Percentiles rank a stretch among this genome's conserved stretches.
Conservation (phyloP, 2,113 vertebrate species). For the Seriola dumerili region DNA sequence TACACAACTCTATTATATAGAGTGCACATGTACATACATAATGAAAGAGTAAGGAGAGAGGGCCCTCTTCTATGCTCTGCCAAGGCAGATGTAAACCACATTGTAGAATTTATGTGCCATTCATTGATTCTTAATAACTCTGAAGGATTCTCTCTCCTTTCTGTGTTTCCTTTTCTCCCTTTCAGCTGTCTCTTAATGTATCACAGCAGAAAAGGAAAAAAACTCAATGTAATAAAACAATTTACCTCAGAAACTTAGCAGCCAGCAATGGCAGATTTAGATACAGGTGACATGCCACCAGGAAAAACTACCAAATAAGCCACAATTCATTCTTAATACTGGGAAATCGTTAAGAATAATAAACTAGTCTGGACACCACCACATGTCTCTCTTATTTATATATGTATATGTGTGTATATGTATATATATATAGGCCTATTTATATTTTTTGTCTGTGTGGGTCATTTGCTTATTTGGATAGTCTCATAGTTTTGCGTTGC, state of each 20-base stretch:
- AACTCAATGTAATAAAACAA: neutral
- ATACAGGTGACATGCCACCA: too few relatives aligned
- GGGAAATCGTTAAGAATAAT: too few relatives aligned
- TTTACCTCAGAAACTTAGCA: neutral
- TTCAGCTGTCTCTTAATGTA: constrained; percentile 9
- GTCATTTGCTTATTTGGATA: too few relatives aligned
- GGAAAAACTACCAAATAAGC: too few relatives aligned
- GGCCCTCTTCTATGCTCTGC: neutral
- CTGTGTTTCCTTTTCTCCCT: neutral
- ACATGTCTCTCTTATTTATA: too few relatives aligned
- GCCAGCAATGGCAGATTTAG: too few relatives aligned
- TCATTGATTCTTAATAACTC: constrained; percentile 34
- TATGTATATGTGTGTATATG: too few relatives aligned
- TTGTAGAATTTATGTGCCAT: constrained; percentile 17
- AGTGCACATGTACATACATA: constrained; percentile 23
- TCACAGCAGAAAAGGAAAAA: constrained; percentile 1
- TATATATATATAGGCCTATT: too few relatives aligned
- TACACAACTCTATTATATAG: neutral
- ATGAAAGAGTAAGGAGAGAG: constrained; percentile 6
- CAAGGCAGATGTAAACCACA: constrained; percentile 16
- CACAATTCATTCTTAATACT: too few relatives aligned
- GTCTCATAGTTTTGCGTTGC: too few relatives aligned
- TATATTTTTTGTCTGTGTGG: too few relatives aligned
- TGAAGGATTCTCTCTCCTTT: constrained; percentile 39
- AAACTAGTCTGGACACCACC: too few relatives aligned